These are phyloP conservation scores for Ochlodes sylvanus DNA, from an alignment of 2,888 invertebrate species.

Conservation along the genomic window DNA sequence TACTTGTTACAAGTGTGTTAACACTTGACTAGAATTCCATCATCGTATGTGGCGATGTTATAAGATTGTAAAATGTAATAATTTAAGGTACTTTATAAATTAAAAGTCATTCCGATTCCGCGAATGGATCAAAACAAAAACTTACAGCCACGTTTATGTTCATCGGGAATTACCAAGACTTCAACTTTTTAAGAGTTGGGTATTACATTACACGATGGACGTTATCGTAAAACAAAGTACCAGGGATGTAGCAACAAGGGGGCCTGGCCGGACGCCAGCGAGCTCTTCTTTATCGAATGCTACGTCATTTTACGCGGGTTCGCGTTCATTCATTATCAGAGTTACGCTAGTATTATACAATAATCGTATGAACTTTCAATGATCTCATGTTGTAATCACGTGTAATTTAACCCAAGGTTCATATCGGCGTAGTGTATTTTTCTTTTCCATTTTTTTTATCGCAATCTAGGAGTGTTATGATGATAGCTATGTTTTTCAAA, in stretches of 20 bases:
- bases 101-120: too few relatives aligned
- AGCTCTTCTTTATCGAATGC: constrained; percentile 42
- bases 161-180: not conserved
- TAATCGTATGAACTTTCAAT: constrained; percentile 29
- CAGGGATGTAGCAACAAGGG: constrained; percentile 49
- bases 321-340: constrained; percentile 48
- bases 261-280: constrained; percentile 53
- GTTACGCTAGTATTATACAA: constrained; percentile 42
- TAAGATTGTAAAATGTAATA: too few relatives aligned
- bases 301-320: constrained; percentile 44
- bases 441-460: not conserved
- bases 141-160: not conserved
- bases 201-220: constrained; percentile 25
- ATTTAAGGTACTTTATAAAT: too few relatives aligned
- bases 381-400: not conserved
- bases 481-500: not conserved
- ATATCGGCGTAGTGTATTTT: not conserved
- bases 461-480: not conserved
- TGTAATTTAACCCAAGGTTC: constrained; percentile 1
- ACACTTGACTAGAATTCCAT: too few relatives aligned
- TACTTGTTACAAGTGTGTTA: too few relatives aligned
- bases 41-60: too few relatives aligned
- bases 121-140: too few relatives aligned
- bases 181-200: constrained; percentile 10
- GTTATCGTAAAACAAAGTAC: constrained; percentile 44